Base-by-base conservation (phyloP, 2,113 vertebrate genomes). In the Rhadina sibilatrix region DNA sequence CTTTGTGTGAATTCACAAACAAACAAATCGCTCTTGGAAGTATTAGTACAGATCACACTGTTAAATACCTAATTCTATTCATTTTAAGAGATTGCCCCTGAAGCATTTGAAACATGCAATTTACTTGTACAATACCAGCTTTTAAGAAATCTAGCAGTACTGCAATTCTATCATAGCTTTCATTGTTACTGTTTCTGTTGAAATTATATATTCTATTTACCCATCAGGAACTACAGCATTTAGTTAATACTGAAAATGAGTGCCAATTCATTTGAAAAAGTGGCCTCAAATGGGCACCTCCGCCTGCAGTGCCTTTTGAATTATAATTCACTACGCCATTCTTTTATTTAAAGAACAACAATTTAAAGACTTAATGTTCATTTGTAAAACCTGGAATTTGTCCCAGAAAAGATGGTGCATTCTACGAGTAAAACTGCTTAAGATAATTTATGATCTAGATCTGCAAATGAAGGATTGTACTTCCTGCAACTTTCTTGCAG, bases 21-120 rank as follows among this genome's bases (percentile, higher is more conserved):
- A 96, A 97, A 94, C 77, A 94, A 95, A 90, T 16, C 70, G 28
- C 69, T 91, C 87, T 94, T 94, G 60, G 84, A 94, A 95, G 56
- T 87, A 64, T 79, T 87, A 65, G 23, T 70, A 56, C 52, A 89
- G 65, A 92, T 71, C 2, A 3, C 74, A 3, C 72, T 78, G 56
- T 81, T 93, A 89, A 96, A 93, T 92, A 92, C 75, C 83, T 89
- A 88, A 68, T 74, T 83, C 66, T 87, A 84, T 50, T 92, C 77
- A 78, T 87, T 92, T 91, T 87, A 89, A 91, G 35, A 84, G 77
- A 94, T 35, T 84, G 83, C 28, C 77, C 61, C 69, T 35, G n/a
- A 78, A 92, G 35, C 33, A 93, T 75, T n/a, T 75, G 40, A 94
- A 94, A 81, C 83, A 52, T 64, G 57, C 77, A 94, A 94, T 95